phyloP scores from a whole-genome alignment of 2,113 vertebrate genomes.

The Scolopax mira region DNA sequence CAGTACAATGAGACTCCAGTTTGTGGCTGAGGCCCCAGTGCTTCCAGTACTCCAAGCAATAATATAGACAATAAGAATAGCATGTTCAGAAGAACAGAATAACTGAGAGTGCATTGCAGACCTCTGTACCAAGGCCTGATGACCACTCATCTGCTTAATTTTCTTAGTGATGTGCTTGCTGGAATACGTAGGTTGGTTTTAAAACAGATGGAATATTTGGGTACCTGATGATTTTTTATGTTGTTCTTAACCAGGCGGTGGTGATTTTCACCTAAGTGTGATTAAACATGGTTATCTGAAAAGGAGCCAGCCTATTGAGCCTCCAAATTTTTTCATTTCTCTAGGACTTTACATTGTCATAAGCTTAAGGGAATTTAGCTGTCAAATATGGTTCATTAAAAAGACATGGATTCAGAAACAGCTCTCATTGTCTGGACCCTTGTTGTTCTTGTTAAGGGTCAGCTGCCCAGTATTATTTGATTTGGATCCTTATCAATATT shows the following conservation, averaged over 20 bases:
- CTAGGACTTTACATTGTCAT: not conserved
- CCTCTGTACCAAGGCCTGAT: not conserved
- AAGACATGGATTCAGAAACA: not conserved
- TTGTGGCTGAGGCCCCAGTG: not conserved
- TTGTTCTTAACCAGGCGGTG: not conserved
- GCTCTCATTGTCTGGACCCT: not conserved
- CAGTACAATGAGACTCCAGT: not conserved
- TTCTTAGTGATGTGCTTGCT: not conserved
- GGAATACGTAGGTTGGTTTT: not conserved
- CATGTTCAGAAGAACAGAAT: not conserved
- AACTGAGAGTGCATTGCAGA: not conserved
- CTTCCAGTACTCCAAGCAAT: not conserved
- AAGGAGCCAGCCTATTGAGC: not conserved
- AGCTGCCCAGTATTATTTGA: not conserved
- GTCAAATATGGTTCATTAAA: not conserved
- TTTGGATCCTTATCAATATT: not conserved
- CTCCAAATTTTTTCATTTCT: not conserved
- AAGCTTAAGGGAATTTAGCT: not conserved
- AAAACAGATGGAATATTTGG: not conserved
- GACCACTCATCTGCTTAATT: not conserved
- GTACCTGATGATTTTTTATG: not conserved
- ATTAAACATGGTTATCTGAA: not conserved
- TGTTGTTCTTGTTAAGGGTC: not conserved
- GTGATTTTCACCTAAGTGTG: not conserved
- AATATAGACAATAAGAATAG: not conserved